A percentile compares a stretch with the other conserved stretches of the same genome.
These are phyloP conservation scores for Porphyrio hochstetteri DNA, from an alignment of 2,113 vertebrate species.

Conservation along the genomic window DNA sequence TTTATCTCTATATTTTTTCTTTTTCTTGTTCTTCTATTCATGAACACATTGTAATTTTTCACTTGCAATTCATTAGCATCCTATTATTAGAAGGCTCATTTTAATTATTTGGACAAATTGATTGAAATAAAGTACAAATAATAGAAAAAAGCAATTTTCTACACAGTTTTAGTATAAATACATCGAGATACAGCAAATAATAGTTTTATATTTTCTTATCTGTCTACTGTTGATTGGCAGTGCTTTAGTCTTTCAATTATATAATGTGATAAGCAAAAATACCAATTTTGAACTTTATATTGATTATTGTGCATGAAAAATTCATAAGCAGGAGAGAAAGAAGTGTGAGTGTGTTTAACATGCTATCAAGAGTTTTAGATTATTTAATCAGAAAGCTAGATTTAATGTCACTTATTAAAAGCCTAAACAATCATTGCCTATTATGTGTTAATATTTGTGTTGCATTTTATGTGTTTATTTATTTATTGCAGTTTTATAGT, in stretches of 20 bases:
- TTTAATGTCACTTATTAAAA: constrained; percentile 29
- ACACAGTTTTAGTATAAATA: background rate
- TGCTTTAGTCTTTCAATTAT: background rate
- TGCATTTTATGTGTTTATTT: background rate
- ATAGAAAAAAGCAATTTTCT: background rate
- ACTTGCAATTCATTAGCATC: background rate
- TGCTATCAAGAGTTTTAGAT: background rate
- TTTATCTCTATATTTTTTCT: background rate
- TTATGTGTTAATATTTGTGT: background rate
- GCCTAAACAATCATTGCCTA: background rate
- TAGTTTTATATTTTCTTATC: background rate
- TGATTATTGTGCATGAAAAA: background rate
- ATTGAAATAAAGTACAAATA: background rate
- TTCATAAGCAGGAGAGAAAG: background rate
- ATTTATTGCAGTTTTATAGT: background rate
- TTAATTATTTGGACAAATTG: constrained; percentile 18
- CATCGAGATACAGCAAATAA: background rate
- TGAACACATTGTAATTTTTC: background rate
- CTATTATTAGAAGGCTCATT: background rate
- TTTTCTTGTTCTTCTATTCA: background rate
- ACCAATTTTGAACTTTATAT: background rate
- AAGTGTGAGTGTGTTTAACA: background rate
- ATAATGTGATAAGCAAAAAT: background rate
- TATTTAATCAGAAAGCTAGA: background rate
- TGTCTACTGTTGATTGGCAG: background rate